Base-by-base conservation (phyloP, 2,888 invertebrate species). In the Drosophila greeni region DNA sequence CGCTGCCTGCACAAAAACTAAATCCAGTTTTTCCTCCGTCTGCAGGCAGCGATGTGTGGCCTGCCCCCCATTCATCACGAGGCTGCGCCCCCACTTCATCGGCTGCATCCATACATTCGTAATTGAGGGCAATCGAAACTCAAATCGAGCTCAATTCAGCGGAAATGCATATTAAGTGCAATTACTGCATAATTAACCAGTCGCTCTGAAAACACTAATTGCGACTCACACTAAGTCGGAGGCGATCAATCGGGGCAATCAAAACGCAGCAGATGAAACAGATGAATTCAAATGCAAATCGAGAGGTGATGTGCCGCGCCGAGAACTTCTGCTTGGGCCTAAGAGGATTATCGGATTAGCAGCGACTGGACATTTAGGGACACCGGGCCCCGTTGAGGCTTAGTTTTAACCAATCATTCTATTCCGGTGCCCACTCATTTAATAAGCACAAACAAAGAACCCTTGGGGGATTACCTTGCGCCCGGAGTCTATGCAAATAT, bases 151-250 rank as follows among this genome's bases (percentile, higher is more conserved):
- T 71, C 62, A 61, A 60, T 73, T 66, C 54, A 74, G 70, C 84
- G 82, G 82, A 82, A 79, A 76, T 84, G 72, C 60, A 68, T 76
- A 67, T 82, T 82, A 67, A 84, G 71, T 79, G 79, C 84, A 76
- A 76, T 80, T 82, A 82, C 82, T 84, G 84, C 84, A 80, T 84
- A 84, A 80, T 84, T 84, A 71, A 79, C 59, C 78, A 76, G 69
- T 62, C 51, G 72, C 75, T 53, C 53, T 33, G 20, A 20, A 55
- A 65, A 36, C 42, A 67, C 74, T 70, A 81, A 81, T 80, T 75
- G 74, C 68, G 49, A 57, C 64, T 66, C 71, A 31, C 37, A 48
- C 56, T 24, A 29, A 55, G 36, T 49, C 20, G 23, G 14, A 20
- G 45, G 31, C 31, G 9, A 26, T 75, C 68, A 62, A 29, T 31